These are phyloP conservation scores for Eulemur coronatus DNA, from an alignment of 2,797 vertebrate genomes.

Conservation along the genomic window DNA sequence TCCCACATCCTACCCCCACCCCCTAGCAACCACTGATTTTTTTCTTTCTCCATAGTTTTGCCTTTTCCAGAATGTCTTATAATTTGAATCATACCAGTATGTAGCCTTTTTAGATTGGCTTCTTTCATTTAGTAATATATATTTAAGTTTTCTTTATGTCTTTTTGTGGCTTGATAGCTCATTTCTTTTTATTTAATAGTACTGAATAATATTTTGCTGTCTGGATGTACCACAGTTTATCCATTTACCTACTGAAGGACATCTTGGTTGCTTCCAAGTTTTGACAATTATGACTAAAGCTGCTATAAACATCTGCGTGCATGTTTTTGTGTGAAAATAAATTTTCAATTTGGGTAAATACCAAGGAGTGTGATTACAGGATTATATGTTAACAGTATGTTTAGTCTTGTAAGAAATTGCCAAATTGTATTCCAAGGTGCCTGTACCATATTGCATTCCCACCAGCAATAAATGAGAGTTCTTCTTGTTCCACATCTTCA, in stretches of 20 bases:
- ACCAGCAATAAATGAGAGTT: neutral
- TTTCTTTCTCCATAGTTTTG: neutral
- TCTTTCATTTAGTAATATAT: neutral
- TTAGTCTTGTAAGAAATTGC: neutral
- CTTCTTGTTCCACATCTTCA: neutral
- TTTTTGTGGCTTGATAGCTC: neutral
- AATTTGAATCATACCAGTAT: neutral
- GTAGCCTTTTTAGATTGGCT: neutral
- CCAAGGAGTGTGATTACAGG: neutral
- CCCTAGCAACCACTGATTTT: neutral
- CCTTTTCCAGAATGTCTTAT: conserved; percentile 5
- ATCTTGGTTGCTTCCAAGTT: neutral
- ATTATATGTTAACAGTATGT: neutral
- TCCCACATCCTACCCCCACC: neutral
- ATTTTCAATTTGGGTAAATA: neutral
- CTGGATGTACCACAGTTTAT: neutral
- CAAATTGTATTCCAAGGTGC: neutral
- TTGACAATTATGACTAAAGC: neutral
- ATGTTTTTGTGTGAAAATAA: neutral
- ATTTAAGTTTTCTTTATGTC: neutral
- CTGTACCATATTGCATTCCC: neutral
- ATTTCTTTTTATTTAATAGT: neutral
- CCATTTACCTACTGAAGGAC: neutral
- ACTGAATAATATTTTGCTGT: neutral
- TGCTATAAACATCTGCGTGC: neutral